These are phyloP conservation scores for Slavum lentiscoides DNA, from an alignment of 2,888 invertebrate genomes.

Conservation along the genomic window DNA sequence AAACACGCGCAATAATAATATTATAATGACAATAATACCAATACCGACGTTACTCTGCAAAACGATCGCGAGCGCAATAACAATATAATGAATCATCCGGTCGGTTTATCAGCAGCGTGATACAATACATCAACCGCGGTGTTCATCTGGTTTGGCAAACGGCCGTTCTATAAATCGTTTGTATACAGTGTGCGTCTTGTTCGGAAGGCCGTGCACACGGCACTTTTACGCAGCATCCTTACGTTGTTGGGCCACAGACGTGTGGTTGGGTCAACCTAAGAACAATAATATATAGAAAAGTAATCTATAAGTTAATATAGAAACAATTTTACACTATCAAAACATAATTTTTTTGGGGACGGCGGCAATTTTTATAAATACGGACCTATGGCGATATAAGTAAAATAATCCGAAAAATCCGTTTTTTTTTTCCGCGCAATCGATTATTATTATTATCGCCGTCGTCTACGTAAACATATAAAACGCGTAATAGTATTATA, in stretches of 20 bases:
- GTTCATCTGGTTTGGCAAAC: conserved; percentile 30
- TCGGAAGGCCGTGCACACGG: no score
- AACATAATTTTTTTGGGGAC: no score
- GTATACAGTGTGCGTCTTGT: no score
- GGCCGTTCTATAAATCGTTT: no score
- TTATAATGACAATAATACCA: neutral
- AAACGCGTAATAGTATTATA: no score
- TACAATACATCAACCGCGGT: conserved; percentile 22
- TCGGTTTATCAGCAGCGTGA: conserved; percentile 22
- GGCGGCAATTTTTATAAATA: neutral
- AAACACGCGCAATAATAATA: neutral
- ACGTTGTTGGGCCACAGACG: no score
- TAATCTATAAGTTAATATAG: no score
- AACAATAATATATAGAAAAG: no score
- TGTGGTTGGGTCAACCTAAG: no score
- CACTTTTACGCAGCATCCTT: no score
- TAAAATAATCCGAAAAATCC: conserved; percentile 12
- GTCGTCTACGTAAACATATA: neutral
- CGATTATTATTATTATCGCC: neutral
- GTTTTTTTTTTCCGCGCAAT: neutral
- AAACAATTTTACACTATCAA: no score
- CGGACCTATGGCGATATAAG: no score
- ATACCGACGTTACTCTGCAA: neutral
- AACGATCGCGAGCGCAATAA: conserved; percentile 21
- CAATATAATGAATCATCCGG: conserved; percentile 32